Evolutionary conservation across 2,797 vertebrate genomes (phyloP).

Genomic region (Mycteria americana): DNA sequence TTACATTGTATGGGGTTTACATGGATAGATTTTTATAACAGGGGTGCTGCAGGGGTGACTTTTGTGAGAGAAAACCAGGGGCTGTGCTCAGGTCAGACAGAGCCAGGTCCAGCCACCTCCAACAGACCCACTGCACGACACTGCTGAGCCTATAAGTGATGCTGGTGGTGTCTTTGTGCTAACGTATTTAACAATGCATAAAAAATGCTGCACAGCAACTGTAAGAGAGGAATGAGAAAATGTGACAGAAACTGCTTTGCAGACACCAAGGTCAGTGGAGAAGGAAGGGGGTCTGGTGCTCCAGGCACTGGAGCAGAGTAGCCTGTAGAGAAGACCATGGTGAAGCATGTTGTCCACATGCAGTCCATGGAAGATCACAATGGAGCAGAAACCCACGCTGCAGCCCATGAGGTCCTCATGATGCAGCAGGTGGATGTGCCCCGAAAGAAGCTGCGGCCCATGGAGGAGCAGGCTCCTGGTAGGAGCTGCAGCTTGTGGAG

Average conservation of each 20-base stretch:
- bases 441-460: neutral
- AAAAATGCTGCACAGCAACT: neutral
- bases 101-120: neutral
- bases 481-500: neutral
- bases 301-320: neutral
- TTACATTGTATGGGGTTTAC: neutral
- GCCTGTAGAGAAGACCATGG: neutral
- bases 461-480: neutral
- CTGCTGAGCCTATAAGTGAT: neutral
- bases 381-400: neutral
- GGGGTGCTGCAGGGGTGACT: neutral
- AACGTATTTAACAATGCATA: neutral
- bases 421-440: neutral
- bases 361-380: no score
- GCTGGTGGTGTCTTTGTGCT: no score
- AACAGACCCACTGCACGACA: neutral
- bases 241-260: neutral
- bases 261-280: neutral
- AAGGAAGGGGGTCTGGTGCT: neutral
- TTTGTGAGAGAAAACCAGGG: neutral
- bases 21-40: fast-evolving
- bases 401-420: neutral
- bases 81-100: neutral
- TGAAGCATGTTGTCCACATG: neutral
- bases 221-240: neutral